These are phyloP conservation scores for Plutomurus gul DNA, from an alignment of 1,140 invertebrate species.

Conservation along the genomic window DNA sequence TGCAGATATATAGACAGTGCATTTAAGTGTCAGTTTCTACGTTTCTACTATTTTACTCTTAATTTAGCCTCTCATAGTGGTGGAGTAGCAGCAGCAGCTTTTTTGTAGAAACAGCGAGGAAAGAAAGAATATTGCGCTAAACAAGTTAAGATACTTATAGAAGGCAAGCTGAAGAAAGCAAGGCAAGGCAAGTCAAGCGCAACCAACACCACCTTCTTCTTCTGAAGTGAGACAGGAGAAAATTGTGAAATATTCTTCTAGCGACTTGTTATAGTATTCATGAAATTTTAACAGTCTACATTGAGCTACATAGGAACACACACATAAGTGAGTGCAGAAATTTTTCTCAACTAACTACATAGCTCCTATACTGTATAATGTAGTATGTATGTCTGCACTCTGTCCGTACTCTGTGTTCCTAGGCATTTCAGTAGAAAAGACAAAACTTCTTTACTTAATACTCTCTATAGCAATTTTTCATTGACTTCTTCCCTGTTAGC, in stretches of 20 bases:
- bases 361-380: no score
- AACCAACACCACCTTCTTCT: neutral
- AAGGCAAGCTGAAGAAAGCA: no score
- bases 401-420: no score
- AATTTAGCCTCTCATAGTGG: neutral
- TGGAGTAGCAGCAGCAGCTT: neutral
- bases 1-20: no score
- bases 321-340: neutral
- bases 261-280: conserved; percentile 9
- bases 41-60: no score
- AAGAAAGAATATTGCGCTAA: neutral
- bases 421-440: no score
- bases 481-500: no score
- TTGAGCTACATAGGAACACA: neutral
- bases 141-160: neutral
- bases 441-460: no score
- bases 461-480: no score
- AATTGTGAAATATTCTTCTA: conserved; percentile 28
- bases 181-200: neutral
- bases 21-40: no score
- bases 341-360: no score
- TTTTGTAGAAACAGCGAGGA: neutral
- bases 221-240: neutral
- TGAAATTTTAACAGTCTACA: neutral
- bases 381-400: no score